Evolutionary conservation across 2,888 invertebrate genomes (phyloP).

Genomic region (Trichopria drosophilae): DNA sequence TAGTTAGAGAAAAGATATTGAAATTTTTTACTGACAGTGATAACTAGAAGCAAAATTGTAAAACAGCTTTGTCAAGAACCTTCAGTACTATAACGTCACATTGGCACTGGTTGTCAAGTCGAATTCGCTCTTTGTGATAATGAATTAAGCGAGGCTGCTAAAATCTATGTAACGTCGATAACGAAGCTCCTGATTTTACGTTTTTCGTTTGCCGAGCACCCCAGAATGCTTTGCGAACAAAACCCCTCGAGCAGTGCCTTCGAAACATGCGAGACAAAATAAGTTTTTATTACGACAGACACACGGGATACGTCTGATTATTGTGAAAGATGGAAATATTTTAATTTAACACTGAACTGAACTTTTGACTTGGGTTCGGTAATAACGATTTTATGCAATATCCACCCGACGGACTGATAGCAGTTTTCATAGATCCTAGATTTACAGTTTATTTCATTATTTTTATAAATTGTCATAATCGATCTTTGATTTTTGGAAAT

Average conservation of each 20-base stretch:
- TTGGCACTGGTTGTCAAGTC: conserved; percentile 46
- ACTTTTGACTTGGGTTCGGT: too few species aligned
- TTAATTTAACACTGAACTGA: too few species aligned
- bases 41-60: too few species aligned
- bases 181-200: neutral
- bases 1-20: too few species aligned
- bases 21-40: too few species aligned
- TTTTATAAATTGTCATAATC: too few species aligned
- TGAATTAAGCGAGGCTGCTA: conserved; percentile 44
- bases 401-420: too few species aligned
- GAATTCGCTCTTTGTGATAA: conserved; percentile 48
- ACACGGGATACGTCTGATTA: conserved; percentile 14
- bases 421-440: too few species aligned
- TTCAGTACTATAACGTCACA: conserved; percentile 24
- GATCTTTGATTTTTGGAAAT: too few species aligned
- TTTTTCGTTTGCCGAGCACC: conserved; percentile 4
- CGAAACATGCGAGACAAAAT: conserved; percentile 48
- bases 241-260: conserved; percentile 53
- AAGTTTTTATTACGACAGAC: conserved; percentile 45
- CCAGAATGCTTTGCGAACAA: conserved; percentile 28
- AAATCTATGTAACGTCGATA: conserved; percentile 42
- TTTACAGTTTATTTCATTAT: too few species aligned
- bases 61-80: conserved; percentile 10
- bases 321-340: too few species aligned
- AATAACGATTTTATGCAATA: too few species aligned